Conservation (phyloP, 2,888 invertebrate species). For the Ferdinandea cuprea region DNA sequence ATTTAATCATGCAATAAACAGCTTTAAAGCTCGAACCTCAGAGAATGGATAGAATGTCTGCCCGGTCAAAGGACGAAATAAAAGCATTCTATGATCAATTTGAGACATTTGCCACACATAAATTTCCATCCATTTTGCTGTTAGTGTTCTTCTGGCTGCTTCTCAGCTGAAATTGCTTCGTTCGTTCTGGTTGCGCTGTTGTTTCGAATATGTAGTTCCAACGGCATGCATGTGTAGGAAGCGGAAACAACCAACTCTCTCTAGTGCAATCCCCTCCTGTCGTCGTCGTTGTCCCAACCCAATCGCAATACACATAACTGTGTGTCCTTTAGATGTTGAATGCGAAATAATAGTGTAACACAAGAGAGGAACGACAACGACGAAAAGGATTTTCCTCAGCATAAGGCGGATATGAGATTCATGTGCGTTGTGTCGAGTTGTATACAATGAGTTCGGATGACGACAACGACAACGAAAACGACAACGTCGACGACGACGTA, state of each 20-base stretch:
- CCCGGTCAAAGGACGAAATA: conserved; percentile 22
- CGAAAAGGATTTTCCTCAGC: conserved; percentile 60
- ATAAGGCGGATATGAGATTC: conserved; percentile 73
- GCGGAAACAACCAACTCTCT: conserved; percentile 35
- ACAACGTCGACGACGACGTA: conserved; percentile 26
- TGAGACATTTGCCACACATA: conserved; percentile 42
- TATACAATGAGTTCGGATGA: conserved; percentile 38
- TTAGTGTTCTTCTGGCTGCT: neutral
- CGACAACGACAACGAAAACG: no score
- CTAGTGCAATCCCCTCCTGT: neutral
- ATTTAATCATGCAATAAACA: neutral
- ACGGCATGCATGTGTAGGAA: conserved; percentile 45
- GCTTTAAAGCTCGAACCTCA: neutral
- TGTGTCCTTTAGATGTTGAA: conserved; percentile 38
- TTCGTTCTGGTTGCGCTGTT: conserved; percentile 31
- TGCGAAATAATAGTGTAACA: conserved; percentile 63
- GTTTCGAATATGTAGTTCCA: conserved; percentile 22
- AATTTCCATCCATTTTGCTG: conserved; percentile 20
- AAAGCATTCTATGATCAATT: conserved; percentile 52
- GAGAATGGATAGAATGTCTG: neutral
- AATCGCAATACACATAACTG: neutral
- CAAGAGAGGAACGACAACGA: conserved; percentile 36
- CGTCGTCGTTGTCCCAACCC: no score
- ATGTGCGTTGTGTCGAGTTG: conserved; percentile 62
- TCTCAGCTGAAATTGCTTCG: conserved; percentile 15